Evolutionary conservation across 1,140 invertebrate species (phyloP).

Genomic region (Diorhabda elongata): DNA sequence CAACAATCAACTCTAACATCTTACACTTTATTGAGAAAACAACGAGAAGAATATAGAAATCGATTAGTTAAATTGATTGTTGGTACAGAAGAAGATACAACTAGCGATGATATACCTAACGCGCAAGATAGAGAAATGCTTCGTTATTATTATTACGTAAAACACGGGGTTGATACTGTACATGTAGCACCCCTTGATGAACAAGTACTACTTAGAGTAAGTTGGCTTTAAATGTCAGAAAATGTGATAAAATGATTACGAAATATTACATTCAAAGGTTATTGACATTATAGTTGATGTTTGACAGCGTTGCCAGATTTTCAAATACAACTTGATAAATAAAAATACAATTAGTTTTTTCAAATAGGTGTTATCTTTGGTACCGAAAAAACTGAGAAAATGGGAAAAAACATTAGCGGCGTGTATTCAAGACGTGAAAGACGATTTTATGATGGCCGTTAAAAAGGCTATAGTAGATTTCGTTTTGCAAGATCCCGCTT

Average conservation of each 20-base stretch:
- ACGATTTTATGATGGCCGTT: conserved; percentile 77
- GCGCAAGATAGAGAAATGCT: conserved; percentile 65
- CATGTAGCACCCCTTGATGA: conserved; percentile 75
- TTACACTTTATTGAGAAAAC: conserved; percentile 65
- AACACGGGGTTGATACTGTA: conserved; percentile 81
- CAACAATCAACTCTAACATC: conserved; percentile 51
- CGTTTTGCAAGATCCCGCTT: conserved; percentile 71
- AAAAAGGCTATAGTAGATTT: conserved; percentile 88
- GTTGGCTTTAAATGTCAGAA: background rate
- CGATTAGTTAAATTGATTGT: conserved; percentile 64
- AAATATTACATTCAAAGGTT: too few relatives aligned
- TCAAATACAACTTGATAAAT: too few relatives aligned
- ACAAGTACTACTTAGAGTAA: conserved; percentile 55
- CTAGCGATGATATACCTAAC: conserved; percentile 50
- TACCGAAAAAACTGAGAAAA: conserved; percentile 54
- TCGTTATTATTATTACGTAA: conserved; percentile 86
- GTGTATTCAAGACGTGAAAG: conserved; percentile 62
- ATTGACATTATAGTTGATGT: too few relatives aligned
- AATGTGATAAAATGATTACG: too few relatives aligned
- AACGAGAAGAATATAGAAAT: conserved; percentile 76
- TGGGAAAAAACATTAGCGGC: conserved; percentile 56
- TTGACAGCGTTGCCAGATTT: too few relatives aligned
- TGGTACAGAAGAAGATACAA: conserved; percentile 45
- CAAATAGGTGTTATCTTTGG: conserved; percentile 46
- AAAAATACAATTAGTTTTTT: conserved; percentile 8